Base-by-base conservation (phyloP, 2,113 vertebrate species). In the Paratilapia polleni region DNA sequence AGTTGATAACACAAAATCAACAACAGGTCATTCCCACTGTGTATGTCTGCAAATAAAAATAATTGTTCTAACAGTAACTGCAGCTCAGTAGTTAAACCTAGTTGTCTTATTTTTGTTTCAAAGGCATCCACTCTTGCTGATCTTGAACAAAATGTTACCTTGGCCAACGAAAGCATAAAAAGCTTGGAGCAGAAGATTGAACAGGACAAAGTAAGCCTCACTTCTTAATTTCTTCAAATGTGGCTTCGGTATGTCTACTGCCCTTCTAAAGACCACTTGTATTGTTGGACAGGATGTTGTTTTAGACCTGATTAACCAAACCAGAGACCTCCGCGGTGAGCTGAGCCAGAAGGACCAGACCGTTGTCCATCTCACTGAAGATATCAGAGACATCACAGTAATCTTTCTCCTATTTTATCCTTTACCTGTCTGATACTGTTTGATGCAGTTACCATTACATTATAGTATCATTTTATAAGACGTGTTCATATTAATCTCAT, bases 241-340 rank as follows among this genome's bases (percentile, higher is more conserved):
- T 20, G 13, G 20, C 22, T 59, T 4, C 22, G 8, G 68, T 86
- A 77, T 78, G 66, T 90, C 20, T 77, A 22, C 17, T 66, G 4
- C 15, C 9, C 3, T 43, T n/a, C 77, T 82, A 15, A 85, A 80
- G 20, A 26, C 2, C n/a, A 11, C 26, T 47, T 17, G 2, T 83
- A 20, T 81, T 63, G 13, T 93, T 24, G 77, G 81, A 47, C 91
- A 99, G 98, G 97, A 95, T 85, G 96, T 97, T 89, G 93, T 98
- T 78, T 81, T 97, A 79, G 97, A 97, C 81, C 95, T 99, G 83
- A 97, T 98, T 90, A 97, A 92, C 87, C 97, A 99, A 95, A 98
- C 97, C 93, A 96, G 97, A 93, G 97, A 97, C 59, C 94, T 98
- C 61, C 97, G 97, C 76, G 93, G 91, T 63, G 96, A 96, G 14